Evolutionary conservation across 2,797 vertebrate genomes (phyloP), one percentile per base, ranked within the genome.

Genomic region (Mastacembelus armatus): DNA sequence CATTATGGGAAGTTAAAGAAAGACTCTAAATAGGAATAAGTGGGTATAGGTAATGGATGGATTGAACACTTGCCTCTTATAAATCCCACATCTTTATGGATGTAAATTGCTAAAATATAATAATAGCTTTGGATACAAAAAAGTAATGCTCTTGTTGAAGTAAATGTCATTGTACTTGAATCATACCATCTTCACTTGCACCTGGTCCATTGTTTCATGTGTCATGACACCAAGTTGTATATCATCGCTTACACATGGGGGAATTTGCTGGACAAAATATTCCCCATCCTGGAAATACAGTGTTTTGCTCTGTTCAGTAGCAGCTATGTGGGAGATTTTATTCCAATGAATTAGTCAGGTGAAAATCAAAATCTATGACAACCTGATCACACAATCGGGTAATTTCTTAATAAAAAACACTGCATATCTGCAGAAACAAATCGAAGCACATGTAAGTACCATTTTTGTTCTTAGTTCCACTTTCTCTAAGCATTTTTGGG

Each of bases 241-340:
- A 15, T 7, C 4, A 36, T 7, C 49, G 40, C 18, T 40, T 32
- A 9, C 24, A 10, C 30, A 22, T 11, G 24, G 21, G 16, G 35
- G 26, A 45, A 22, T 29, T 27, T 39, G 21, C 14, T 29, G 10
- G 24, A 36, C 4, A 11, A 18, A 58, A 64, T 24, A 30, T 15
- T 18, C 38, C n/a, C 27, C 40, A 9, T 58, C 29, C 27, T 48
- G 40, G 42, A 59, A 19, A 45, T 7, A 35, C 32, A 14, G 27
- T 4, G 24, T 19, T 7, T 69, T 22, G 48, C 12, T 55, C 55
- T 35, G 35, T 35, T 35, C 32, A 10, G 24, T 24, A 48, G 48
- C 48, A 58, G 33, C n/a, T 30, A 55, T 45, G 38, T 39, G 45
- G 55, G 50, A 49, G 43, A 66, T 35, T 63, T 44, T 62, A 32